Evolutionary conservation across 2,113 vertebrate species (phyloP), one percentile per base, ranked within the genome.

Genomic region (Clarias macrocephalus): DNA sequence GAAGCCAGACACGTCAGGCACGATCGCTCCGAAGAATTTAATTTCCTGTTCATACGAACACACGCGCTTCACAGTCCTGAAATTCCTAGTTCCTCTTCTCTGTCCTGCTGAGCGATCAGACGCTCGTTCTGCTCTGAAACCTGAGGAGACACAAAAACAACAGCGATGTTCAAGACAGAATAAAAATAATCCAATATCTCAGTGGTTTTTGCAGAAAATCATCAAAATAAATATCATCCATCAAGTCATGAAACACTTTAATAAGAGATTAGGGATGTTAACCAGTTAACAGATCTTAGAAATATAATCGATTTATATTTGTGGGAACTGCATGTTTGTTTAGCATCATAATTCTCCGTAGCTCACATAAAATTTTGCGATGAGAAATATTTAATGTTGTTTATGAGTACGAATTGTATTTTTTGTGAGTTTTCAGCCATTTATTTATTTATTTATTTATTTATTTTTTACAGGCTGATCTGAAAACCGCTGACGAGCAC

Each of bases 121-220:
- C 18, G 4, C 73, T 76, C 48, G 0, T n/a, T n/a, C 37, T 8
- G 54, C 21, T 62, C 12, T 16, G 30, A 57, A 68, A 85, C 85
- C 88, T 89, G 82, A 18, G 54, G 57, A 87, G 57, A 87, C 75
- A 86, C 54, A 12, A 62, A 62, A 85, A 57, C 23, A 60, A 60
- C 48, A n/a, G 3, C 4, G 23, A 65, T 65, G 15, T 13, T 56
- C 2, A 56, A 8, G 33, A 5, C 33, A n/a, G 28, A n/a, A 77
- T 77, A 6, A 13, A 73, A 42, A 12, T 10, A 76, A 76, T 52
- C 73, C 12, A 33, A 72, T 48, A 48, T 1, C 23, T 6, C 23
- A n/a, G 30, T 42, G 66, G 12, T 0, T 30, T 16, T 5, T 30
- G 62, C 65, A 3, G 68, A 37, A 37, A 48, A 75, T 5, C 72